Evolutionary conservation across 2,888 invertebrate genomes (phyloP), one percentile per base, ranked within the genome.

Genomic region (Lepidochitona cinerea): DNA sequence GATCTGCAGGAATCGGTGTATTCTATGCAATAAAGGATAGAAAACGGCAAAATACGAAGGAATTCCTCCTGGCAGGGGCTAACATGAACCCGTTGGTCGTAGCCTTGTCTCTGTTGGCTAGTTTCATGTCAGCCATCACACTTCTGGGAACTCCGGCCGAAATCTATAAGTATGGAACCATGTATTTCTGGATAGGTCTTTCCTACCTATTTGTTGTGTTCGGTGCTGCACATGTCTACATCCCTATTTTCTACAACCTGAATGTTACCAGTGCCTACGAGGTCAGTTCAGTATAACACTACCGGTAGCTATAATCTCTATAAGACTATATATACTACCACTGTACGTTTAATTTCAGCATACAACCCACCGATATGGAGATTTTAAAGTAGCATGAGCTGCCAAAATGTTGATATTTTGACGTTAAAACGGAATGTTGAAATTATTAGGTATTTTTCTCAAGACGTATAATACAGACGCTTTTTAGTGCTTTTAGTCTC

Each of bases 131-230:
- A 26, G 85, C 86, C 49, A 85, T 86, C 35, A 85, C 86, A 18
- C 68, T 86, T 36, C 81, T 86, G 0, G 88, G 89, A 4, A 87
- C 86, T 1, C 89, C 89, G 64, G 85, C 88, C 14, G 89, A 89
- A 78, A 86, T 88, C 76, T 89, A 89, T 74, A 81, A 83, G 90
- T 89, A 84, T 72, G 87, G 88, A 9, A 87, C 88, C n/a, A 86
- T 88, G 84, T 89, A 88, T 72, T 80, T 78, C 76, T 84, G 84
- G 77, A 88, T 88, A 23, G 84, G 85, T 0, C 37, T 88, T 1
- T 83, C 84, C 1, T 90, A 90, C 76, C 49, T 85, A 1, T 78
- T 90, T 37, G 88, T 89, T 9, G 87, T 89, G 12, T 87, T 86
- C 2, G 77, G 86, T 0, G 83, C 89, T 0, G 84, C 86, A 0